Conservation (phyloP, 2,113 vertebrate genomes). For the Apus apus region DNA sequence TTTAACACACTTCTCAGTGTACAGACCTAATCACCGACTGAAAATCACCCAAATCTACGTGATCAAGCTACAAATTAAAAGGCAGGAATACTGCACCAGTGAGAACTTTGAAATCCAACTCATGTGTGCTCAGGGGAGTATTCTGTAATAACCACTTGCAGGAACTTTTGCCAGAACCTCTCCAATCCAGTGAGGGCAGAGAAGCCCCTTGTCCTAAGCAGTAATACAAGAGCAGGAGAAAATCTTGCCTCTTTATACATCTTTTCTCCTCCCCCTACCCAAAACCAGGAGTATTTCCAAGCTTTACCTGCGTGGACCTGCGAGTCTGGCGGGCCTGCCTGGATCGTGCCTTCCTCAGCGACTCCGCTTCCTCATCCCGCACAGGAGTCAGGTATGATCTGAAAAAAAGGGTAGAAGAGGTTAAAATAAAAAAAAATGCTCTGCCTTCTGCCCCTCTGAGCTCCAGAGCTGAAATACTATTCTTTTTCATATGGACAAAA, state of each 20-base stretch:
- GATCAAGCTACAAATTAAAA: background rate
- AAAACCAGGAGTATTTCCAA: rapidly evolving
- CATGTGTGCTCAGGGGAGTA: rapidly evolving
- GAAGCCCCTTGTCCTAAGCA: background rate
- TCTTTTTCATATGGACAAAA: background rate
- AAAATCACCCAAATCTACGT: background rate
- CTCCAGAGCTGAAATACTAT: background rate
- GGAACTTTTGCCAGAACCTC: background rate
- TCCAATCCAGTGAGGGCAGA: background rate
- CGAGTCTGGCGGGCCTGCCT: conserved; percentile 92
- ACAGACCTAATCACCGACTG: background rate
- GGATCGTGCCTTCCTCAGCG: conserved; percentile 91
- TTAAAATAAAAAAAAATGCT: background rate
- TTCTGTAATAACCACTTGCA: background rate
- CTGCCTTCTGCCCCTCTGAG: background rate
- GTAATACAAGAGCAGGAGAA: background rate
- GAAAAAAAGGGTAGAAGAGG: background rate
- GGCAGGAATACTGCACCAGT: background rate
- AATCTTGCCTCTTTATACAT: background rate
- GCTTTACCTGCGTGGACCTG: conserved; percentile 89
- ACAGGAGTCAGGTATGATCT: conserved; percentile 87
- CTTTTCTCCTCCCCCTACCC: background rate
- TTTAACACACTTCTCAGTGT: background rate
- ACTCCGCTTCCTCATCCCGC: conserved; percentile 92
- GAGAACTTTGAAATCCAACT: background rate